These are phyloP conservation scores for Zaprionus vittiger DNA, from an alignment of 1,140 invertebrate genomes.

Conservation along the genomic window DNA sequence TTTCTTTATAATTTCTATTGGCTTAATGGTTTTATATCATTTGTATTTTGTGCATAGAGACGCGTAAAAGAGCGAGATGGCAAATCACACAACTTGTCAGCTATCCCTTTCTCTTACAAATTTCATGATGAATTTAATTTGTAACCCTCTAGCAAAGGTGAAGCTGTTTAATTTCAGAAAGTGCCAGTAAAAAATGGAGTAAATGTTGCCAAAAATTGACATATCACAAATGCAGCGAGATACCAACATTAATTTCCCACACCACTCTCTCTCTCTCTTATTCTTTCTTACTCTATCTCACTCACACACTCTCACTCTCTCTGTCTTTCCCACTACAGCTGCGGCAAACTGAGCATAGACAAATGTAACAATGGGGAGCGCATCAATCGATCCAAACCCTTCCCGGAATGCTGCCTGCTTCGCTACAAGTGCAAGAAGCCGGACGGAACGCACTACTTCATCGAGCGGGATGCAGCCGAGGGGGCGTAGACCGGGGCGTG, in stretches of 20 bases:
- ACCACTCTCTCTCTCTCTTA: neutral
- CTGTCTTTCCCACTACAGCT: conserved; percentile 38
- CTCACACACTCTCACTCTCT: neutral
- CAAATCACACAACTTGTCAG: neutral
- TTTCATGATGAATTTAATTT: neutral
- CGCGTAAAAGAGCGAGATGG: neutral
- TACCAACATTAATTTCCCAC: conserved; percentile 2
- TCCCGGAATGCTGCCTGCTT: conserved; percentile 76
- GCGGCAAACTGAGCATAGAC: conserved; percentile 69
- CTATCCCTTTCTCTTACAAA: neutral
- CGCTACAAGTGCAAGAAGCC: conserved; percentile 75
- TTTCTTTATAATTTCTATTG: too few relatives aligned
- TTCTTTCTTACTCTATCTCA: neutral
- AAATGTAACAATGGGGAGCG: conserved; percentile 78
- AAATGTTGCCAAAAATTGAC: neutral
- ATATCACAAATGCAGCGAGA: neutral
- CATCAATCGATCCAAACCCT: conserved; percentile 65
- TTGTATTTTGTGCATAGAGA: neutral
- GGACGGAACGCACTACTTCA: conserved; percentile 67
- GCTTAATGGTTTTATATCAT: neutral
- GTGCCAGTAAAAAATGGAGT: neutral
- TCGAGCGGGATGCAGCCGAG: conserved; percentile 59
- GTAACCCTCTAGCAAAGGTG: neutral
- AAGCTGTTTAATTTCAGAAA: neutral
- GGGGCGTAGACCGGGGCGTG: conserved; percentile 26